A percentile compares a stretch with the other conserved stretches of the same genome.
phyloP scores from a whole-genome alignment of 2,113 vertebrate species.

The Barnardius zonarius region DNA sequence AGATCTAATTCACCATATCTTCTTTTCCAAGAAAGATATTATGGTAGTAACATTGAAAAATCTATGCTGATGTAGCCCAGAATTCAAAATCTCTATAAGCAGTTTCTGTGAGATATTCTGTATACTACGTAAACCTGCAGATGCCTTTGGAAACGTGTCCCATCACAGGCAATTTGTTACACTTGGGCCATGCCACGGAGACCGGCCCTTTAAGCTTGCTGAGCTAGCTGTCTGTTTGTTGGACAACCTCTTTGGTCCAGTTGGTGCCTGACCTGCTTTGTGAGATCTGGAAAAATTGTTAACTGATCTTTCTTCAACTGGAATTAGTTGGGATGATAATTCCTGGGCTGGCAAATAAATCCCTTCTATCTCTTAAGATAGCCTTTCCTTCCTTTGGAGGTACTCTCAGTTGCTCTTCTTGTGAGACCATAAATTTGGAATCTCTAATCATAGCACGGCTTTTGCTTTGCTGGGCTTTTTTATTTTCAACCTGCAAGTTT shows the following conservation, averaged over 20 bases:
- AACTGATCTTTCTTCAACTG: neutral
- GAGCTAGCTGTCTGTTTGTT: neutral
- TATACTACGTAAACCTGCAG: rapidly evolving
- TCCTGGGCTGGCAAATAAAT: neutral
- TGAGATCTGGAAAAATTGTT: neutral
- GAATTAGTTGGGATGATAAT: neutral
- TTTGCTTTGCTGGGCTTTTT: neutral
- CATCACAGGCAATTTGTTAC: neutral
- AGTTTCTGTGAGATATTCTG: neutral
- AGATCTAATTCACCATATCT: neutral
- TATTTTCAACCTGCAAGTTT: neutral
- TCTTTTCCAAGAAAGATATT: neutral
- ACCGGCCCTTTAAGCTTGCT: neutral
- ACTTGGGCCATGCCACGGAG: rapidly evolving
- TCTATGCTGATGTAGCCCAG: neutral
- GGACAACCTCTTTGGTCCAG: neutral
- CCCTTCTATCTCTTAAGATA: neutral
- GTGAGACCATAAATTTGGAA: neutral
- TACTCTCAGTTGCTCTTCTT: neutral
- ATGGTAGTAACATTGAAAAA: neutral
- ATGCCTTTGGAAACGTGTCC: neutral
- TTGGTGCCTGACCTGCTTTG: neutral
- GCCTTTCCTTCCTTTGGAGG: neutral
- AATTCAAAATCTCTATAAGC: neutral
- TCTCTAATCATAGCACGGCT: neutral